Percentiles rank a stretch among this genome's conserved stretches.
Conservation (phyloP, 2,113 vertebrate species). For the Heloderma charlesbogerti region DNA sequence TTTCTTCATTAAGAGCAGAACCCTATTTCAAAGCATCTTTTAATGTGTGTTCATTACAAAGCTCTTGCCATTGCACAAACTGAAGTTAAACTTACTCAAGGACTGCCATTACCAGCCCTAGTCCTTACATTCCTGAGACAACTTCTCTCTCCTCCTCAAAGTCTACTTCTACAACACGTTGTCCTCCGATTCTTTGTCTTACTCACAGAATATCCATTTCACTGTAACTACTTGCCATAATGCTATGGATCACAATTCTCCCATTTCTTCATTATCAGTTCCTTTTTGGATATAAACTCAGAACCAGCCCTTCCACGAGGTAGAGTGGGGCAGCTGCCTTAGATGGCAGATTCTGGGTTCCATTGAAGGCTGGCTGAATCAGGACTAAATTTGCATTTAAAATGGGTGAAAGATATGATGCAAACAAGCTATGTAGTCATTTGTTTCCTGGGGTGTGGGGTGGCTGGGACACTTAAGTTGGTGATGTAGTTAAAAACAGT, state of each 20-base stretch:
- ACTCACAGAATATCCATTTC: background rate
- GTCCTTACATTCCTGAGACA: background rate
- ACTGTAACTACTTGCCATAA: background rate
- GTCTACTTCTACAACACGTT: background rate
- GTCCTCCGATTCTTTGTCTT: background rate
- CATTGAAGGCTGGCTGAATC: background rate
- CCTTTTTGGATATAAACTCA: background rate
- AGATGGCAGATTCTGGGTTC: background rate
- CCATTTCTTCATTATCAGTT: background rate
- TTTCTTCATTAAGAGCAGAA: slow-evolving; percentile 48
- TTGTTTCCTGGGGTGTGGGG: background rate
- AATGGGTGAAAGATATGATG: background rate
- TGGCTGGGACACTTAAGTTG: no score
- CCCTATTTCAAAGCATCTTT: slow-evolving; percentile 36
- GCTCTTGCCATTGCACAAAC: slow-evolving; percentile 22
- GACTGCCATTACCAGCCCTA: background rate
- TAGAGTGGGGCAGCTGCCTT: background rate
- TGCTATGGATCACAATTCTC: background rate
- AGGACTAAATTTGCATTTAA: background rate
- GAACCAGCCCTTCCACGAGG: background rate
- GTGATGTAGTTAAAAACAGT: background rate
- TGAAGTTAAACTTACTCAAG: slow-evolving; percentile 8
- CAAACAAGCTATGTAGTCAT: background rate
- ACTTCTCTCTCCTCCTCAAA: background rate
- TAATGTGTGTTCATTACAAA: slow-evolving; percentile 28